These are phyloP conservation scores for Acromyrmex heyeri DNA, from an alignment of 1,140 invertebrate species.

Conservation along the genomic window DNA sequence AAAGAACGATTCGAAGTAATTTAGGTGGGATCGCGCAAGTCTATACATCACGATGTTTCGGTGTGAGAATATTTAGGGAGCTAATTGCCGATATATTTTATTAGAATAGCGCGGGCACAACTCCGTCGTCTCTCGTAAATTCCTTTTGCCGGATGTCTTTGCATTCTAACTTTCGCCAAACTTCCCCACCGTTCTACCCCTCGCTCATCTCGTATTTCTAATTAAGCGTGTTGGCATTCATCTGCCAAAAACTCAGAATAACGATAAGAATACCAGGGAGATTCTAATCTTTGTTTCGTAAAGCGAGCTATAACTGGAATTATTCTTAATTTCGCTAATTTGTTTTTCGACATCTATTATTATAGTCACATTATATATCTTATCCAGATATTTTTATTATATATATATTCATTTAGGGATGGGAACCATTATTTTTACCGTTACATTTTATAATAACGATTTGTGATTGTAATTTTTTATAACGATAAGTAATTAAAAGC, in stretches of 20 bases:
- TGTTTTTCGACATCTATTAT: not conserved
- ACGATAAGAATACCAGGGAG: not conserved
- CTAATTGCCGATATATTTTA: conserved; percentile 87
- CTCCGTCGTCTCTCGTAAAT: conserved; percentile 84
- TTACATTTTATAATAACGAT: too few species aligned
- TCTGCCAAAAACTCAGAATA: conserved; percentile 63
- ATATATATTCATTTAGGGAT: not conserved
- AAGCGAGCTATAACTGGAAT: conserved; percentile 41
- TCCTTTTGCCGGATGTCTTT: conserved; percentile 83
- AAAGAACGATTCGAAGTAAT: conserved; percentile 86
- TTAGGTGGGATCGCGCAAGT: conserved; percentile 77
- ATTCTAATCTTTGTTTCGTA: conserved; percentile 33
- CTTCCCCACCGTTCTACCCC: not conserved
- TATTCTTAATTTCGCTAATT: not conserved
- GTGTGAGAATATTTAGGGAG: conserved; percentile 86
- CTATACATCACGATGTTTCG: conserved; percentile 84
- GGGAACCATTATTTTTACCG: too few species aligned
- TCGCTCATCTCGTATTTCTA: conserved; percentile 76
- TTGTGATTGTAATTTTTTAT: too few species aligned
- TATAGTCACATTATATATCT: not conserved
- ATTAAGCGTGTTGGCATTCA: conserved; percentile 80
- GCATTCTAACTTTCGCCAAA: conserved; percentile 79
- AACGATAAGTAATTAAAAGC: too few species aligned
- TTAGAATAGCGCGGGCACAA: conserved; percentile 80
- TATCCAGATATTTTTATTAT: not conserved